These are phyloP conservation scores for Lithosia quadra DNA, from an alignment of 2,888 invertebrate species.

Conservation along the genomic window DNA sequence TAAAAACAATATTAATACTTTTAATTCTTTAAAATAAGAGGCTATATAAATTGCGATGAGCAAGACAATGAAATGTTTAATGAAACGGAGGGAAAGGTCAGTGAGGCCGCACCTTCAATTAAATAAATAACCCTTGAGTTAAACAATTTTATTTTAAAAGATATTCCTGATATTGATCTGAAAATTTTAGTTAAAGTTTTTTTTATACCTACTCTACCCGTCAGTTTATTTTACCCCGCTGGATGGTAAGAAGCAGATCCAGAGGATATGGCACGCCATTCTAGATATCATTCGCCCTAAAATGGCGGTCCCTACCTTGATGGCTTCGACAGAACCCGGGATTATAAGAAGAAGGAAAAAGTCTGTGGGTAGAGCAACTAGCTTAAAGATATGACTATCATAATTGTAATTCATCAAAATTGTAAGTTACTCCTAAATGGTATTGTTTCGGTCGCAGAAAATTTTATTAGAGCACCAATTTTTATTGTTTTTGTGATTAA, in stretches of 20 bases:
- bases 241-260: no score
- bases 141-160: slow-evolving; percentile 36
- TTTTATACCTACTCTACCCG: no score
- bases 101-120: slow-evolving; percentile 54
- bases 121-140: slow-evolving; percentile 54
- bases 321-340: no score
- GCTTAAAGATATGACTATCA: not conserved
- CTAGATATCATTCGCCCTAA: no score
- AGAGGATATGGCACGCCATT: no score
- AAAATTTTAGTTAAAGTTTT: slow-evolving; percentile 21
- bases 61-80: slow-evolving; percentile 68
- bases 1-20: slow-evolving; percentile 61
- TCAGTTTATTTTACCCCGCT: no score
- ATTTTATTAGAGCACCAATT: not conserved
- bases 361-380: no score
- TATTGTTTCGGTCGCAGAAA: not conserved
- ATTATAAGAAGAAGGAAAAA: no score
- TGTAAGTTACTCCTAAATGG: not conserved
- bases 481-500: not conserved
- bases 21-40: slow-evolving; percentile 57
- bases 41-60: slow-evolving; percentile 61
- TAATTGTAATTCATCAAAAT: not conserved
- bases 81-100: slow-evolving; percentile 63
- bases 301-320: no score
- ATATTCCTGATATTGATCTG: slow-evolving; percentile 37